These are phyloP conservation scores for Amaurobius ferox DNA, from an alignment of 2,888 invertebrate species.

Conservation along the genomic window DNA sequence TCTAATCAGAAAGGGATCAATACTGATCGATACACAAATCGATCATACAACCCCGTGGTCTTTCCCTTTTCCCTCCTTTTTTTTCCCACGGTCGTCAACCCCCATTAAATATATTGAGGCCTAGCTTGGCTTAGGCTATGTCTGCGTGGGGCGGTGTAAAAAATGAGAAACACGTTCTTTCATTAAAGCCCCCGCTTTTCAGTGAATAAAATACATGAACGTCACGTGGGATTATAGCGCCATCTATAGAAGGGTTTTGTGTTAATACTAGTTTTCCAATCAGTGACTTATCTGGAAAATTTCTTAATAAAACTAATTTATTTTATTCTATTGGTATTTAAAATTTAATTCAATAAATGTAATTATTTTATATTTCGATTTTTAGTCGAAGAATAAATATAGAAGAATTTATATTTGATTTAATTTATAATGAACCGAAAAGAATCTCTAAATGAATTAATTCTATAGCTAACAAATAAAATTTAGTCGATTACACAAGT, in stretches of 20 bases:
- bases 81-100: slow-evolving; percentile 18
- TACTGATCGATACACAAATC: slow-evolving; percentile 4
- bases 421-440: too few species aligned
- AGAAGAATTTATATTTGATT: too few species aligned
- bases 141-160: not conserved
- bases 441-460: too few species aligned
- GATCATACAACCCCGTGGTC: not conserved
- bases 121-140: not conserved
- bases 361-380: too few species aligned
- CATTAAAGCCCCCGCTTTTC: slow-evolving; percentile 1
- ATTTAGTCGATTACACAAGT: too few species aligned
- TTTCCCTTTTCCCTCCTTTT: not conserved
- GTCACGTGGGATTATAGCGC: not conserved
- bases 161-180: not conserved
- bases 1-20: not conserved
- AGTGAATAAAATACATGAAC: not conserved
- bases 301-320: too few species aligned
- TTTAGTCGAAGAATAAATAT: too few species aligned
- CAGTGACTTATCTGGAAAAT: too few species aligned
- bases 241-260: not conserved
- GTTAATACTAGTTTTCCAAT: too few species aligned
- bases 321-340: too few species aligned
- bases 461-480: too few species aligned
- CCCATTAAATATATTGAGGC: not conserved
- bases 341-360: too few species aligned